These are phyloP conservation scores for Cephus spinipes DNA, from an alignment of 2,888 invertebrate species.

Conservation along the genomic window DNA sequence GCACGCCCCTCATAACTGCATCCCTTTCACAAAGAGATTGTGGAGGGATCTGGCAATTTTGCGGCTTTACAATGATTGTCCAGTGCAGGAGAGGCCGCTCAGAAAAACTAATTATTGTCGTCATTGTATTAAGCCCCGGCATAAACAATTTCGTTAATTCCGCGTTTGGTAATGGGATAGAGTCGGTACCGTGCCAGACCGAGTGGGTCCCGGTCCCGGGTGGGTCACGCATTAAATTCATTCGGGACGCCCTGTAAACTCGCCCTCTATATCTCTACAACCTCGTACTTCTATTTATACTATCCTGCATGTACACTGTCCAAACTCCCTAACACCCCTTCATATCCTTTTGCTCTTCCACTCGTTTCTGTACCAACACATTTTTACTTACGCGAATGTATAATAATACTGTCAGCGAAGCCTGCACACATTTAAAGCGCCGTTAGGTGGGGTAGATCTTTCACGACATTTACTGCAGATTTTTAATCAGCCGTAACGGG, in stretches of 20 bases:
- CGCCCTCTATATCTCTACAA: not conserved
- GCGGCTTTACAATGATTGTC: slow-evolving; percentile 21
- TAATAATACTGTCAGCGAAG: not conserved
- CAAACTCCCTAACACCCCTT: not conserved
- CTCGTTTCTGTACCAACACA: not conserved
- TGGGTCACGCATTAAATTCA: slow-evolving; percentile 23
- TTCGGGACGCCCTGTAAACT: not conserved
- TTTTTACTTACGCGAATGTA: not conserved
- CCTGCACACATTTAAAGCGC: not conserved
- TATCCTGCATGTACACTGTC: not conserved
- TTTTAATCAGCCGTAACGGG: not conserved
- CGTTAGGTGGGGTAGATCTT: not conserved
- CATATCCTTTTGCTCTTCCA: not conserved
- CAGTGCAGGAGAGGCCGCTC: not conserved
- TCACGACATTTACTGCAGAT: not conserved
- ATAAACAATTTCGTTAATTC: slow-evolving; percentile 37
- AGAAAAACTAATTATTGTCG: slow-evolving; percentile 36
- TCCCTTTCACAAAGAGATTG: not conserved
- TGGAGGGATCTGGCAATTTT: not conserved
- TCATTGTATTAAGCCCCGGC: slow-evolving; percentile 26
- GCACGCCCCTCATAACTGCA: not conserved
- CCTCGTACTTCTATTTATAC: not conserved
- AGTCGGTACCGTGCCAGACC: not conserved
- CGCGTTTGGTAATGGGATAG: slow-evolving; percentile 26
- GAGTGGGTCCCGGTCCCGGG: not conserved